phyloP scores from a whole-genome alignment of 2,888 invertebrate genomes.

The Dryadula phaetusa region DNA sequence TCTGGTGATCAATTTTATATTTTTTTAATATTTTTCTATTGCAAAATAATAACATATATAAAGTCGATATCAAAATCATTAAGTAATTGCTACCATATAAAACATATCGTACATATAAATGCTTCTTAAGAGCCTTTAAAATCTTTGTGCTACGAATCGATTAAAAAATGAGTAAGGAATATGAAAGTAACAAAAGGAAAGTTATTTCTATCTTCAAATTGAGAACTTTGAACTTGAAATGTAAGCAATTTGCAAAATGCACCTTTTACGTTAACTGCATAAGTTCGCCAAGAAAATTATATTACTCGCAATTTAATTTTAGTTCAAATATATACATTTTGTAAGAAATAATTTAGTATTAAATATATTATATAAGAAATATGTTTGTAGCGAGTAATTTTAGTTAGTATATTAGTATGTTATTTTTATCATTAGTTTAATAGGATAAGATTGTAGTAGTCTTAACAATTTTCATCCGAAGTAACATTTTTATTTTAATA shows the following conservation, averaged over 20 bases:
- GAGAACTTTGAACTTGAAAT: conserved; percentile 16
- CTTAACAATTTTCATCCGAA: too few relatives aligned
- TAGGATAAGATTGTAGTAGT: too few relatives aligned
- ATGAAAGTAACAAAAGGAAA: too few relatives aligned
- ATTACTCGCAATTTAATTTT: conserved; percentile 2
- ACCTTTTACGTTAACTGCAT: conserved; percentile 12
- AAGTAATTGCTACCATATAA: too few relatives aligned
- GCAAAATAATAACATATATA: background rate
- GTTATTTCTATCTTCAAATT: background rate
- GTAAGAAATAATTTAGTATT: background rate
- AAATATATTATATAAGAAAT: background rate
- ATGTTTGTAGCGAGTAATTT: too few relatives aligned
- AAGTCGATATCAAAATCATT: background rate
- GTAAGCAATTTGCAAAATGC: conserved; percentile 13
- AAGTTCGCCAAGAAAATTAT: conserved; percentile 15
- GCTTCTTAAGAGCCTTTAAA: too few relatives aligned
- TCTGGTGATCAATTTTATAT: conserved; percentile 12
- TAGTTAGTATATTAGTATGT: too few relatives aligned
- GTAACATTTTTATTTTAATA: too few relatives aligned
- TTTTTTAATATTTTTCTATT: background rate
- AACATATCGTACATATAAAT: too few relatives aligned
- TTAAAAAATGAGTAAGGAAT: too few relatives aligned
- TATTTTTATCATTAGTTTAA: too few relatives aligned
- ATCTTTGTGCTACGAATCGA: too few relatives aligned
- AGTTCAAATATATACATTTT: conserved; percentile 10